These are phyloP conservation scores for Pristionchus mayeri DNA, from an alignment of 2,888 invertebrate species.

Conservation along the genomic window DNA sequence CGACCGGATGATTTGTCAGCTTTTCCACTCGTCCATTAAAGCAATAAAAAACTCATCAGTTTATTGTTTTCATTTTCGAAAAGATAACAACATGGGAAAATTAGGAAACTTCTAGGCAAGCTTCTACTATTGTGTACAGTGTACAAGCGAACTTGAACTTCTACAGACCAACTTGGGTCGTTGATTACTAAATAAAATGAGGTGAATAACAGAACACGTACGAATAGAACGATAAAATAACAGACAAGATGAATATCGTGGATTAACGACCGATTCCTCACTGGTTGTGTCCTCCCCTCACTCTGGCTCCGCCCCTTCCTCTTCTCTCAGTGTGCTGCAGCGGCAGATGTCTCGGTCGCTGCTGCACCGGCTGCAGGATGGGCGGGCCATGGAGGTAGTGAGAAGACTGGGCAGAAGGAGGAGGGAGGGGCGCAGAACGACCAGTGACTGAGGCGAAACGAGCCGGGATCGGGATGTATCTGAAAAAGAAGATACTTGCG, in stretches of 20 bases:
- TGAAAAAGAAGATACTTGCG: not conserved
- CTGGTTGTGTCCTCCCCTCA: constrained; percentile 35
- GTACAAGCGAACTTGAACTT: not conserved
- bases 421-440: not conserved
- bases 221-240: too few relatives aligned
- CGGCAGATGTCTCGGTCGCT: not conserved
- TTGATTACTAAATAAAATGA: too few relatives aligned
- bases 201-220: too few relatives aligned
- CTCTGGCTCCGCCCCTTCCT: constrained; percentile 30
- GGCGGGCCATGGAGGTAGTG: constrained; percentile 14
- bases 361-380: not conserved
- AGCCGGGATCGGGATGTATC: not conserved
- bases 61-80: too few relatives aligned
- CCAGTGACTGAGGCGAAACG: not conserved
- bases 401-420: not conserved
- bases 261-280: too few relatives aligned
- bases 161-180: not conserved
- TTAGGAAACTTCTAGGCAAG: too few relatives aligned
- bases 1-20: too few relatives aligned
- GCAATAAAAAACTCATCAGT: too few relatives aligned
- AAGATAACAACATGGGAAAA: too few relatives aligned
- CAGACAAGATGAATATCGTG: too few relatives aligned
- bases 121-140: too few relatives aligned
- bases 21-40: too few relatives aligned
- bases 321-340: not conserved